Conservation (phyloP, 2,113 vertebrate species). For the Amphiprion ocellaris region DNA sequence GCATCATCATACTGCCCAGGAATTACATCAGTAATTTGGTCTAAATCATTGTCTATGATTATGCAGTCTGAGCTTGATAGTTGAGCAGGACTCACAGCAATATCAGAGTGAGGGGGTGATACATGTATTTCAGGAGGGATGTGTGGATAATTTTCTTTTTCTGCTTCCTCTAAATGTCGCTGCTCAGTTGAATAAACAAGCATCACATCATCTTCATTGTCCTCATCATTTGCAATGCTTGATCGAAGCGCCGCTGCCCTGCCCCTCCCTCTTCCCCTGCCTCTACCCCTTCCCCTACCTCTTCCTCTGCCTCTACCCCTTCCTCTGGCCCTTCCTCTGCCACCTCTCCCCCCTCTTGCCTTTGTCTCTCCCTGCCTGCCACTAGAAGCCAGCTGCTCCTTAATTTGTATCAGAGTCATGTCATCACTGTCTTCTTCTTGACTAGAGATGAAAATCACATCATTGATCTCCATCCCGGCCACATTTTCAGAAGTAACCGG, state of each 20-base stretch:
- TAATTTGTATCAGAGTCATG: constrained; percentile 84
- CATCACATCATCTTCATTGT: constrained; percentile 65
- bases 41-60: constrained; percentile 70
- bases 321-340: constrained; percentile 67
- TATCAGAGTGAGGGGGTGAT: constrained; percentile 49
- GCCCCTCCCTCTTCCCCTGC: constrained; percentile 63
- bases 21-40: constrained; percentile 34
- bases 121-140: constrained; percentile 51
- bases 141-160: constrained; percentile 37
- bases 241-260: constrained; percentile 71
- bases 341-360: constrained; percentile 43
- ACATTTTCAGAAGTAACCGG: constrained; percentile 6
- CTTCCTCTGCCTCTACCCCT: constrained; percentile 58
- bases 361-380: constrained; percentile 58
- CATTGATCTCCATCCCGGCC: constrained; percentile 5
- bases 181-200: constrained; percentile 52
- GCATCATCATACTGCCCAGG: constrained; percentile 71
- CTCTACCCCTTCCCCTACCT: constrained; percentile 63
- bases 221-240: constrained; percentile 54
- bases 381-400: constrained; percentile 74
- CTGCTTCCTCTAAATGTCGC: constrained; percentile 72
- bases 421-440: constrained; percentile 86
- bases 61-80: constrained; percentile 75
- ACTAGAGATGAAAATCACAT: constrained; percentile 73
- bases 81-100: constrained; percentile 68